Conservation (phyloP, 2,797 vertebrate genomes). For the Enteromius radiatus region DNA sequence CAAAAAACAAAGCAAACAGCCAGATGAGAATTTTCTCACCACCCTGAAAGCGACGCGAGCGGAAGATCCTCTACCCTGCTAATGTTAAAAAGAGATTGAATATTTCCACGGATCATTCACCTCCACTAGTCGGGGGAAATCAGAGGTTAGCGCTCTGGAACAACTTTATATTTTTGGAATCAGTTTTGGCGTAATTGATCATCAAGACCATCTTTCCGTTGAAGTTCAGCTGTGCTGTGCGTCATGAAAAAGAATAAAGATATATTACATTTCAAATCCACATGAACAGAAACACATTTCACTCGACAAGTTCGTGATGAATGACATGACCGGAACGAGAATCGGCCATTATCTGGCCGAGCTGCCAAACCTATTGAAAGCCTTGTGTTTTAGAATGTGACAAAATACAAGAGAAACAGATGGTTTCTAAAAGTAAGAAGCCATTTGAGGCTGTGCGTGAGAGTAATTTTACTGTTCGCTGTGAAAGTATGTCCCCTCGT, state of each 20-base stretch:
- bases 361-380: neutral
- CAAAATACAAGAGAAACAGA: neutral
- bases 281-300: neutral
- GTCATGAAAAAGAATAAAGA: neutral
- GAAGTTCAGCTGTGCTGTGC: neutral
- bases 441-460: neutral
- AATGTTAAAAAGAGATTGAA: slow-evolving; percentile 53
- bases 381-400: neutral
- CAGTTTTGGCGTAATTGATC: slow-evolving; percentile 18
- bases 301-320: neutral
- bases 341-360: neutral
- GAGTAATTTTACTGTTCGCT: neutral
- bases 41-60: slow-evolving; percentile 14
- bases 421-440: neutral
- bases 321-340: neutral
- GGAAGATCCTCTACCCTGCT: slow-evolving; percentile 28
- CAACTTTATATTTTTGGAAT: slow-evolving; percentile 20
- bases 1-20: slow-evolving; percentile 26
- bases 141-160: slow-evolving; percentile 35
- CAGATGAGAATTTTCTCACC: slow-evolving; percentile 28
- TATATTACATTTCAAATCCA: neutral
- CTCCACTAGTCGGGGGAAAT: slow-evolving; percentile 47
- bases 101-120: slow-evolving; percentile 47
- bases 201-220: slow-evolving; percentile 14
- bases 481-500: neutral